Evolutionary conservation across 1,140 invertebrate species (phyloP), one percentile per base, ranked within the genome.

Genomic region (Drosophila suzukii): DNA sequence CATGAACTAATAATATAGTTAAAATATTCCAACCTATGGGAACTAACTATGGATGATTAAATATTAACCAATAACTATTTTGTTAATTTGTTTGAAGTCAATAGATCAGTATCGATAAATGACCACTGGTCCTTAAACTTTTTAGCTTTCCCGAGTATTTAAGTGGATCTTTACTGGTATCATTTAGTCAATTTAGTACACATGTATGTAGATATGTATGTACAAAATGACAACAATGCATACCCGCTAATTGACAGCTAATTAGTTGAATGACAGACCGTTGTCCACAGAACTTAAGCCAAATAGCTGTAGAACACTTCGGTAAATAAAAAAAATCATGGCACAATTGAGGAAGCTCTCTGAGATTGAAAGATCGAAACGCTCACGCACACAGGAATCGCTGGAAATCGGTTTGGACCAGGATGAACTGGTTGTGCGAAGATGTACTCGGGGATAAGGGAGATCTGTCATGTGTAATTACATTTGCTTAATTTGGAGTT

Each of bases 391-490:
- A 43, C 57, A 60, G 44, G 24, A 54, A 39, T 55, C 32, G 46
- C 60, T 65, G 82, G 75, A 85, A 81, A 72, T 85, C 78, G 50
- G 83, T 77, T 68, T 43, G 49, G 72, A 80, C 75, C 62, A 77
- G 79, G 79, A 88, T 77, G 77, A 76, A 88, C 79, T 77, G 68
- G 83, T 83, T 74, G 62, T 6, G n/a, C 27, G 27, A 50, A 59
- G 56, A 60, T 66, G 60, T 46, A 57, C 50, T 47, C 24, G 72
- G 17, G 54, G 17, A 34, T 41, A 30, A 24, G 5, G 32, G 12
- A 20, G 11, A 7, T 60, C n/a, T 57, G 51, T 32, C 12, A 6
- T 47, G 12, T 67, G 32, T 66, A 68, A 68, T 67, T 67, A 36
- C 47, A 61, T 78, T 63, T 79, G 43, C 77, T 62, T 56, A 56